Base-by-base conservation (phyloP, 2,797 vertebrate species). In the Syncerus caffer region DNA sequence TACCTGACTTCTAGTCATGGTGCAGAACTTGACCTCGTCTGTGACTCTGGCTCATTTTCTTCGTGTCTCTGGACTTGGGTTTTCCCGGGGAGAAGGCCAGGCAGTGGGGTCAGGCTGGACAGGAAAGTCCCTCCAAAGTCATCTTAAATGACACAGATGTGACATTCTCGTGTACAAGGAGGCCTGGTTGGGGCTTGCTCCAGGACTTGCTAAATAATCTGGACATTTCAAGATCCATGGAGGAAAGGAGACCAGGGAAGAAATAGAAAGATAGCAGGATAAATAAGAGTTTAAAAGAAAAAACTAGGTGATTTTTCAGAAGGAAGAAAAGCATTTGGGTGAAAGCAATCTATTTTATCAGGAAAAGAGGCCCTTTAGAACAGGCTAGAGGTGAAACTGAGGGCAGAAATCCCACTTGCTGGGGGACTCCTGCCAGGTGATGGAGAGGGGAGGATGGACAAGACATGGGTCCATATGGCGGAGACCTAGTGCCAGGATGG, bases 1-100 rank as follows among this genome's bases (percentile, higher is more conserved):
- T 6, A 7, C 55, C 15, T 0, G 13, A 57, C 2, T 25, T 3
- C 50, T 0, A 13, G 31, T 12, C 29, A 0, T 0, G 15, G 64
- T 21, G 21, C 57, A 57, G 64, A 47, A 2, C 64, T 27, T 11
- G 47, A 4, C 85, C 17, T 42, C 16, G 14, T 12, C 2, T 16
- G 45, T 42, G 55, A 29, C 55, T 50, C 21, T 6, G 64, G n/a
- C 8, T 4, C 4, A 4, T 10, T 34, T 14, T 21, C 38, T 7
- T 42, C 38, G 10, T 55, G 23, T 31, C 76, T 16, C 85, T 58
- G 85, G 42, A 10, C 25, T 78, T n/a, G 21, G n/a, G 14, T 5
- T 31, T 51, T 34, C 25, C 82, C 6, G 2, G 15, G 25, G 16
- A 64, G 19, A 31, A 31, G 31, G 17, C 38, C 45, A 7, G n/a